These are phyloP conservation scores for Stegodyphus mimosarum DNA, from an alignment of 1,140 invertebrate genomes.

Conservation along the genomic window DNA sequence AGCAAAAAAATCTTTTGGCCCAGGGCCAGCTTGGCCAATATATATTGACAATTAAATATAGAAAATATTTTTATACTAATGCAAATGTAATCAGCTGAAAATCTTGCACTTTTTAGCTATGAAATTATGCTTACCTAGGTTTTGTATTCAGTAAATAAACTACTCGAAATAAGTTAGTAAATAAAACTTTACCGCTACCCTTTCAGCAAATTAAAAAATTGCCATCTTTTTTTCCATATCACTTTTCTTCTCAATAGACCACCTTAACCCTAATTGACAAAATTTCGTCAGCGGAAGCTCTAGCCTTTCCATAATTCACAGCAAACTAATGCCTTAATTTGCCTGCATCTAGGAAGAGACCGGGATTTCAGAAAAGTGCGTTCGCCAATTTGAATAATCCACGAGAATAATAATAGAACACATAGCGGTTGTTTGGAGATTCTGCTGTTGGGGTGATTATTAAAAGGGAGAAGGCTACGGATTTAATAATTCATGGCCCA, in stretches of 20 bases:
- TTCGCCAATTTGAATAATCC: constrained; percentile 52
- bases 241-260: neutral
- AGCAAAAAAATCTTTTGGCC: too few relatives aligned
- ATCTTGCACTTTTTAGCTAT: too few relatives aligned
- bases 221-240: neutral
- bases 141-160: too few relatives aligned
- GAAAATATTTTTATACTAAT: too few relatives aligned
- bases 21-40: too few relatives aligned
- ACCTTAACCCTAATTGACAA: constrained; percentile 42
- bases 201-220: neutral
- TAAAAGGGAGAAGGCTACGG: constrained; percentile 29
- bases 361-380: constrained; percentile 35
- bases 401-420: constrained; percentile 5
- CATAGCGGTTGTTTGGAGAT: neutral
- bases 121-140: too few relatives aligned
- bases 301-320: constrained; percentile 31
- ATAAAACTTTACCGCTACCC: too few relatives aligned
- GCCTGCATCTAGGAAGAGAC: constrained; percentile 9
- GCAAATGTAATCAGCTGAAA: too few relatives aligned
- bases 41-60: too few relatives aligned
- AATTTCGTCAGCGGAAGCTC: constrained; percentile 34
- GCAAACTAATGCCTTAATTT: neutral
- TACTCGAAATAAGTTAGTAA: too few relatives aligned
- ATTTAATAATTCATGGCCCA: constrained; percentile 41
- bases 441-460: neutral